Conservation (phyloP, 1,140 invertebrate genomes). For the Eumaeus atala region DNA sequence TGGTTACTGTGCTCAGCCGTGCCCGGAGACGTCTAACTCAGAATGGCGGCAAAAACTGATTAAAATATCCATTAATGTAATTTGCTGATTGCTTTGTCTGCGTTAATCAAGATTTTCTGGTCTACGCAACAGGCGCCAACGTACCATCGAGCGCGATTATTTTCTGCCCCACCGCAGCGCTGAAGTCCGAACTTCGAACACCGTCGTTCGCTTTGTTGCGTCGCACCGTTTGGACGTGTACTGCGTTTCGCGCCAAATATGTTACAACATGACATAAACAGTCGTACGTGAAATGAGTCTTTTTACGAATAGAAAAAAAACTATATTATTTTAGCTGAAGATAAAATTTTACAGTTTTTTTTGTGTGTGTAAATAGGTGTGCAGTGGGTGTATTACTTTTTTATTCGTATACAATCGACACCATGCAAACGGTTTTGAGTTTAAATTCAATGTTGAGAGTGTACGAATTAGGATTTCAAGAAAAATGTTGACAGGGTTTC, state of each 20-base stretch:
- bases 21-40: too few relatives aligned
- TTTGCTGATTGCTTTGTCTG: too few relatives aligned
- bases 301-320: slow-evolving; percentile 31
- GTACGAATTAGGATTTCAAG: slow-evolving; percentile 48
- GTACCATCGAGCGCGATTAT: slow-evolving; percentile 10
- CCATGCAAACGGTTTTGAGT: slow-evolving; percentile 58
- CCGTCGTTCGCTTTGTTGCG: slow-evolving; percentile 32
- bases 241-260: slow-evolving; percentile 40
- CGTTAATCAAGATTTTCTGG: too few relatives aligned
- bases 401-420: slow-evolving; percentile 36
- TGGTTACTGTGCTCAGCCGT: too few relatives aligned
- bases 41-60: too few relatives aligned
- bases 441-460: slow-evolving; percentile 47
- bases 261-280: slow-evolving; percentile 35
- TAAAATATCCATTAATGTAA: too few relatives aligned
- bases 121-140: slow-evolving; percentile 2
- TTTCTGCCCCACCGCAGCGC: slow-evolving; percentile 4
- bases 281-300: slow-evolving; percentile 29
- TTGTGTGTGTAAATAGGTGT: slow-evolving; percentile 33
- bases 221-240: slow-evolving; percentile 32
- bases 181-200: too few relatives aligned
- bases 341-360: slow-evolving; percentile 43
- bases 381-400: slow-evolving; percentile 35
- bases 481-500: slow-evolving; percentile 60
- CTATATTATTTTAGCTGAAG: slow-evolving; percentile 36